phyloP scores from a whole-genome alignment of 2,113 vertebrate species.

The Heteronetta atricapilla region DNA sequence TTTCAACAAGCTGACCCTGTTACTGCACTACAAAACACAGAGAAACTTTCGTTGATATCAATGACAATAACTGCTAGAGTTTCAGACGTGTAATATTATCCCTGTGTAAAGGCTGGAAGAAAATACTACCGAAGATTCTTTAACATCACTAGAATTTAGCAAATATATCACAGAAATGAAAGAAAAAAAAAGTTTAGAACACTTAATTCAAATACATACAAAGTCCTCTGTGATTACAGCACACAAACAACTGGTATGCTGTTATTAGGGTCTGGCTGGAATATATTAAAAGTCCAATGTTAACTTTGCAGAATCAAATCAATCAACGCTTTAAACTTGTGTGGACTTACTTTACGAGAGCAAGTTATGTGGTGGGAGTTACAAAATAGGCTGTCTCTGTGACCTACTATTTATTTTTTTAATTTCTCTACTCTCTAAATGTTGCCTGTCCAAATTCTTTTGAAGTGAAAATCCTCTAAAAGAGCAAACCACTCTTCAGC shows the following conservation, averaged over 20 bases:
- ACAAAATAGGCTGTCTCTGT: not conserved
- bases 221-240: not conserved
- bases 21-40: not conserved
- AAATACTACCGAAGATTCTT: not conserved
- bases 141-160: not conserved
- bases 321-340: not conserved
- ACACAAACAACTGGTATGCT: not conserved
- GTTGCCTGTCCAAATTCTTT: not conserved
- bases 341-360: constrained; percentile 6
- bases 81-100: not conserved
- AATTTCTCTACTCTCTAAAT: not conserved
- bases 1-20: not conserved
- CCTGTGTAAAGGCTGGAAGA: not conserved
- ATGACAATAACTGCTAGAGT: not conserved
- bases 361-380: not conserved
- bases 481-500: not conserved
- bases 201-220: not conserved
- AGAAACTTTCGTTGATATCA: not conserved
- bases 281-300: constrained; percentile 18
- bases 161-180: not conserved
- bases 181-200: not conserved
- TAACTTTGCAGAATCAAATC: constrained; percentile 42
- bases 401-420: not conserved
- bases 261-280: not conserved
- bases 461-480: not conserved